phyloP scores from a whole-genome alignment of 1,140 invertebrate genomes.

The Glossosoma conforme region DNA sequence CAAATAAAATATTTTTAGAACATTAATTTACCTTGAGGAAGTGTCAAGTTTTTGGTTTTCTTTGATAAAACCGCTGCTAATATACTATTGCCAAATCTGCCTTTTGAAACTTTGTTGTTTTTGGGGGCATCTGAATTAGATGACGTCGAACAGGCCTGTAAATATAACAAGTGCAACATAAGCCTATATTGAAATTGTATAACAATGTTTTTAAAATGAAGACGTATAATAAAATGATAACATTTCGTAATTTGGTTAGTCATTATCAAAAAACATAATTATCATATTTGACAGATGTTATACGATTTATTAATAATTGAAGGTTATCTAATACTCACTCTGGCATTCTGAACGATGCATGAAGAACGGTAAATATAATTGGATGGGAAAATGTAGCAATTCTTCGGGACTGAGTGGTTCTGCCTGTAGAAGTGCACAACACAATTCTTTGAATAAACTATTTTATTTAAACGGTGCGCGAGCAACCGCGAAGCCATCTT shows the following conservation, averaged over 20 bases:
- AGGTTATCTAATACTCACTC: conserved; percentile 1
- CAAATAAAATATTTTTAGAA: not conserved
- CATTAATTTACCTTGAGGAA: conserved; percentile 39
- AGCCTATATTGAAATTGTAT: not conserved
- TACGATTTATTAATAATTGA: too few relatives aligned
- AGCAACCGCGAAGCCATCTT: conserved; percentile 1
- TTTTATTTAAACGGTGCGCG: not conserved
- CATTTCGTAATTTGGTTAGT: not conserved
- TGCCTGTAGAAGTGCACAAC: too few relatives aligned
- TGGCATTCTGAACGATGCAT: not conserved
- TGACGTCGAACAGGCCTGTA: conserved; percentile 5
- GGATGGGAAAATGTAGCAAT: too few relatives aligned
- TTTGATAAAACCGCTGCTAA: conserved; percentile 47
- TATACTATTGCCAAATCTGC: conserved; percentile 42
- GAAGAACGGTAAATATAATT: not conserved
- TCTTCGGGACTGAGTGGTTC: too few relatives aligned
- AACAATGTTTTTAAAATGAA: not conserved
- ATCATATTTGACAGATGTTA: not conserved
- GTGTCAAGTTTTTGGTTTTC: conserved; percentile 47
- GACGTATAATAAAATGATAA: conserved; percentile 3
- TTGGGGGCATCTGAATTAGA: conserved; percentile 3
- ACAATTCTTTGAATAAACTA: not conserved
- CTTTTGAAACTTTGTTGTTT: not conserved
- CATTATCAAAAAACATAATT: not conserved
- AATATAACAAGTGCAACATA: too few relatives aligned